A percentile compares a stretch with the other conserved stretches of the same genome.
Evolutionary conservation across 2,888 invertebrate species (phyloP).

Genomic region (Ctenicera cuprea): DNA sequence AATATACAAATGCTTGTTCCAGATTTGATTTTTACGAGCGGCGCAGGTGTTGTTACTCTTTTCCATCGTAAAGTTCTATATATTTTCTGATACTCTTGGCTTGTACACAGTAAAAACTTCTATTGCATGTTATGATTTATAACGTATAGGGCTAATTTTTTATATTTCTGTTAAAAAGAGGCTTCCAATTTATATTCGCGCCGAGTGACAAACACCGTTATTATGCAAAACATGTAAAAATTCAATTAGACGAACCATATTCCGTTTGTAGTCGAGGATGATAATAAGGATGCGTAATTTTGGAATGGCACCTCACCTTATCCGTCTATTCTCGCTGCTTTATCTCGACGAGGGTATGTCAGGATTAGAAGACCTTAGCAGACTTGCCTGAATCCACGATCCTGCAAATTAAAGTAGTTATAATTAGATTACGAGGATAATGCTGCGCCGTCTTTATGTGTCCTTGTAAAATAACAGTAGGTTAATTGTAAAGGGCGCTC

Average conservation of each 20-base stretch:
- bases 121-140: slow-evolving; percentile 41
- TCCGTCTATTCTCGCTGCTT: slow-evolving; percentile 20
- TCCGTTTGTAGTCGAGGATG: slow-evolving; percentile 28
- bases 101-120: slow-evolving; percentile 32
- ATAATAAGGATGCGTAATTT: slow-evolving; percentile 20
- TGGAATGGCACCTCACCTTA: slow-evolving; percentile 30
- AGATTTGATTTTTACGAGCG: slow-evolving; percentile 52
- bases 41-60: slow-evolving; percentile 49
- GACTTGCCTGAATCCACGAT: slow-evolving; percentile 5
- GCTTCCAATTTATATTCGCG: slow-evolving; percentile 30
- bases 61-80: slow-evolving; percentile 42
- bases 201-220: slow-evolving; percentile 31
- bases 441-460: slow-evolving; percentile 21
- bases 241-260: slow-evolving; percentile 27
- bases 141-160: slow-evolving; percentile 23
- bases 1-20: slow-evolving; percentile 38
- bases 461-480: slow-evolving; percentile 25
- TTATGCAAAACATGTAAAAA: slow-evolving; percentile 43
- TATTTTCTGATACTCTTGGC: slow-evolving; percentile 37
- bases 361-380: slow-evolving; percentile 28
- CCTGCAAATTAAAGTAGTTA: slow-evolving; percentile 37
- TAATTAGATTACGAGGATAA: slow-evolving; percentile 32
- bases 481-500: slow-evolving; percentile 26
- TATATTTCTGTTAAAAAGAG: slow-evolving; percentile 7
- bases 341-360: slow-evolving; percentile 26